Evolutionary conservation across 2,888 invertebrate species (phyloP), one percentile per base, ranked within the genome.

Genomic region (Lepidocyrtinus sp.): DNA sequence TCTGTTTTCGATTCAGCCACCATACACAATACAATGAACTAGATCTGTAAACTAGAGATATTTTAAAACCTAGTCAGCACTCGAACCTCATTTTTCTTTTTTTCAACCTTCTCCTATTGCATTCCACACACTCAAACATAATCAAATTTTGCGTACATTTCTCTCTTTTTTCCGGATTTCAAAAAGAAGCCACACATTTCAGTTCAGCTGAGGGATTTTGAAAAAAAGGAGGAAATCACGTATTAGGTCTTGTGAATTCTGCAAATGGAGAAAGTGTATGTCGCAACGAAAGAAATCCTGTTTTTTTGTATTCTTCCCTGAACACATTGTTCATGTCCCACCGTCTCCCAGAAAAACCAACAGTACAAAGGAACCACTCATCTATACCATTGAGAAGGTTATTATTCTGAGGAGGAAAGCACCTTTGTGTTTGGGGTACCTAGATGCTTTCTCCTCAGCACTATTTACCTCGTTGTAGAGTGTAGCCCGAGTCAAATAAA

Each of bases 171-270:
- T 36, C 36, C 12, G 12, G 36, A 36, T 12, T 36, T 36, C 12
- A 36, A 12, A 5, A 36, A 36, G 36, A 36, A 12, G 12, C 36
- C 12, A 36, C 12, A 36, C 36, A 9, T 36, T 12, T 36, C 12
- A 12, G n/a, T n/a, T n/a, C n/a, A n/a, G 36, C 7, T 36, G 12
- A 9, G 36, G 36, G 36, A 36, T 64, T 64, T 69, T 50, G 59
- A 19, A 73, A 62, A 55, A 67, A 36, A 27, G n/a, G n/a, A n/a
- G 79, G 69, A 79, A 79, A 79, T 79, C 79, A 79, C 64, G 78
- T 25, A 55, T 36, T 67, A 59, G n/a, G n/a, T n/a, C n/a, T n/a
- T n/a, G n/a, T n/a, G n/a, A n/a, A n/a, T n/a, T n/a, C n/a, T n/a
- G 17, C 9, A 55, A 55, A 62, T 26, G 50, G 70, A 17, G 22